phyloP scores from a whole-genome alignment of 2,113 vertebrate genomes.

The Antennarius striatus region DNA sequence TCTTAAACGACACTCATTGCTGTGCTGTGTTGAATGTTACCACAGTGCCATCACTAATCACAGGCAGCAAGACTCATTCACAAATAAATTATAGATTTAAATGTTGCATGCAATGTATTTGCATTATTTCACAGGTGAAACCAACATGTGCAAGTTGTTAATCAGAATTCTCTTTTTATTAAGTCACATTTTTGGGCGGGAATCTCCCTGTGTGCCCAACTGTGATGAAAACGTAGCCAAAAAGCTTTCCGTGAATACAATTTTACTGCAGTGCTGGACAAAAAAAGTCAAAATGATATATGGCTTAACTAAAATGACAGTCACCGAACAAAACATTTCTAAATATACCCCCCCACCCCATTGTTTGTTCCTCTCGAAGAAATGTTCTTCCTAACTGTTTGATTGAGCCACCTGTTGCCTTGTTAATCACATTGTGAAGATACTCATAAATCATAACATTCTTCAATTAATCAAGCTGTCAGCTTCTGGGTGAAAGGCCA shows the following conservation, averaged over 20 bases:
- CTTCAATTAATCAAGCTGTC: slow-evolving; percentile 99
- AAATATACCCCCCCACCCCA: slow-evolving; percentile 73
- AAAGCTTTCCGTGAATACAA: slow-evolving; percentile 68
- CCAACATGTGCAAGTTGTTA: not conserved
- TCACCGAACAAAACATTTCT: slow-evolving; percentile 76
- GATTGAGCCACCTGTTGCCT: slow-evolving; percentile 98
- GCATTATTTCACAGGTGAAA: not conserved
- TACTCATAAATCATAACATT: slow-evolving; percentile 99
- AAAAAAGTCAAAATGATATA: slow-evolving; percentile 84
- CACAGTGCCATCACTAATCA: slow-evolving; percentile 46
- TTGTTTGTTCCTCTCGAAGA: slow-evolving; percentile 80
- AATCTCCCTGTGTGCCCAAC: slow-evolving; percentile 26
- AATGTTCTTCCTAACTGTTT: slow-evolving; percentile 88
- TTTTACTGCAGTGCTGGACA: slow-evolving; percentile 68
- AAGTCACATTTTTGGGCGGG: slow-evolving; percentile 30
- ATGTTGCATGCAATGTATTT: slow-evolving; percentile 4
- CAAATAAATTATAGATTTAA: slow-evolving; percentile 1
- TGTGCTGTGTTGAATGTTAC: slow-evolving; percentile 45
- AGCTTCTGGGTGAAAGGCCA: slow-evolving; percentile 89
- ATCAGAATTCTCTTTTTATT: slow-evolving; percentile 2
- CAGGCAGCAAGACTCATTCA: slow-evolving; percentile 24
- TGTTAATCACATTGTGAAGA: slow-evolving; percentile 97
- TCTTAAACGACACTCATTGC: slow-evolving; percentile 57
- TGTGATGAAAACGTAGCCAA: slow-evolving; percentile 33
- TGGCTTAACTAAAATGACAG: slow-evolving; percentile 73